phyloP scores from a whole-genome alignment of 2,888 invertebrate genomes.

The Drosophila trichaetosa region DNA sequence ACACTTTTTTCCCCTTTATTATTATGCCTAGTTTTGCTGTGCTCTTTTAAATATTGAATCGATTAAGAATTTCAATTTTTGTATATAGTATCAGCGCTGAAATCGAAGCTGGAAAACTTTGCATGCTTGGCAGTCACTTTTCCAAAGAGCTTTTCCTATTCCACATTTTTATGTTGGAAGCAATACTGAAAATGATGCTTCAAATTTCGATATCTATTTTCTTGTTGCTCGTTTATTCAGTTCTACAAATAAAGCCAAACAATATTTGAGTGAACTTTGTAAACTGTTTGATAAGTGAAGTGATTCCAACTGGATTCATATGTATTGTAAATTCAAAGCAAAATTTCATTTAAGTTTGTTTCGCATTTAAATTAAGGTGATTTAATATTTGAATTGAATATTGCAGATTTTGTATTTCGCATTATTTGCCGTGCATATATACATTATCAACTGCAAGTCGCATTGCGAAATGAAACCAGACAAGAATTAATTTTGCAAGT shows the following conservation, averaged over 20 bases:
- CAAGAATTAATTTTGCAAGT: slow-evolving; percentile 34
- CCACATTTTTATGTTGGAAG: background rate
- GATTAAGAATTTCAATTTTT: background rate
- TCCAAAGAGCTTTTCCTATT: background rate
- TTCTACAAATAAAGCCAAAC: background rate
- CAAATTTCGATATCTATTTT: background rate
- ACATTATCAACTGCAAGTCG: slow-evolving; percentile 7
- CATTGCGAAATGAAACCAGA: slow-evolving; percentile 34
- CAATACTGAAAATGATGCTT: background rate
- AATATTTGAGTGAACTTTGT: background rate
- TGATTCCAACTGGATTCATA: background rate
- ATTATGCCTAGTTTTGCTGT: background rate
- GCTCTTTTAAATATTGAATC: background rate
- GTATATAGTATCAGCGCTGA: background rate
- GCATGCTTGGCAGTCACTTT: background rate
- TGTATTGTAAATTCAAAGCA: background rate
- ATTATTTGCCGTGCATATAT: background rate
- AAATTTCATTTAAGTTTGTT: background rate
- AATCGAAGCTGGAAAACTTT: background rate
- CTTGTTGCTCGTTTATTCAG: background rate
- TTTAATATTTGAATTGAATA: background rate
- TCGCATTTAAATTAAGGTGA: background rate
- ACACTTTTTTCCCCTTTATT: background rate
- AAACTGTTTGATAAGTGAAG: background rate
- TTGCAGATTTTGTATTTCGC: background rate